Conservation (phyloP, 2,797 vertebrate genomes). For the Darevskia mixta region DNA sequence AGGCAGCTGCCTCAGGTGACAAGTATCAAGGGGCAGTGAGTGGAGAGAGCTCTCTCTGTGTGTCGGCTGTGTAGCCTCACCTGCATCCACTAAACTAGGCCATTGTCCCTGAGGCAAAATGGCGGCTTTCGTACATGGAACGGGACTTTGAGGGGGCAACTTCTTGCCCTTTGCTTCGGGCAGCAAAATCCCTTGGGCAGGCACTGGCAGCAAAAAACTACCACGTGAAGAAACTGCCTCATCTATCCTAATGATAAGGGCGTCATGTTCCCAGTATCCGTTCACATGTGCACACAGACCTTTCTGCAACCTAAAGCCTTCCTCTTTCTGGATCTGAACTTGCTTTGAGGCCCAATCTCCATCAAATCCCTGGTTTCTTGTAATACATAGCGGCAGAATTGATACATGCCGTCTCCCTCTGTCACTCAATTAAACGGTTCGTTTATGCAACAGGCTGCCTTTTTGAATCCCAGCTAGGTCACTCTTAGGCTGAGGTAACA, state of each 20-base stretch:
- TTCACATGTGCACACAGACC: conserved; percentile 26
- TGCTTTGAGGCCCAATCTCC: conserved; percentile 68
- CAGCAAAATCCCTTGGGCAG: too few relatives aligned
- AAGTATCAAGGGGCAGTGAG: too few relatives aligned
- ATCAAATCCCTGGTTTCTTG: conserved; percentile 68
- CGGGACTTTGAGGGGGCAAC: too few relatives aligned
- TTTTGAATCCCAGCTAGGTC: conserved; percentile 91
- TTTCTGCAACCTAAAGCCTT: not conserved
- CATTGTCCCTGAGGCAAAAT: too few relatives aligned
- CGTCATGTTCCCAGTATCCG: conserved; percentile 13
- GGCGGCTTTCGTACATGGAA: too few relatives aligned
- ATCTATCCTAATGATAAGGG: not conserved
- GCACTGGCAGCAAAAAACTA: not conserved
- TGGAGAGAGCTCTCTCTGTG: too few relatives aligned
- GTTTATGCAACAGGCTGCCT: conserved; percentile 90
- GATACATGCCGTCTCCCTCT: conserved; percentile 82
- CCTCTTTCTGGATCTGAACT: conserved; percentile 46
- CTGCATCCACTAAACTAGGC: too few relatives aligned
- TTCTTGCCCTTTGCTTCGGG: too few relatives aligned
- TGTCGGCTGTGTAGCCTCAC: too few relatives aligned
- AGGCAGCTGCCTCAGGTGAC: too few relatives aligned
- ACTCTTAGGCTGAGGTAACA: conserved; percentile 95
- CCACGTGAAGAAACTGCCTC: not conserved
- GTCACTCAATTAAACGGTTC: conserved; percentile 92
- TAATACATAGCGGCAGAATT: conserved; percentile 74